phyloP scores from a whole-genome alignment of 2,113 vertebrate species.

The Dicrurus megarhynchus region DNA sequence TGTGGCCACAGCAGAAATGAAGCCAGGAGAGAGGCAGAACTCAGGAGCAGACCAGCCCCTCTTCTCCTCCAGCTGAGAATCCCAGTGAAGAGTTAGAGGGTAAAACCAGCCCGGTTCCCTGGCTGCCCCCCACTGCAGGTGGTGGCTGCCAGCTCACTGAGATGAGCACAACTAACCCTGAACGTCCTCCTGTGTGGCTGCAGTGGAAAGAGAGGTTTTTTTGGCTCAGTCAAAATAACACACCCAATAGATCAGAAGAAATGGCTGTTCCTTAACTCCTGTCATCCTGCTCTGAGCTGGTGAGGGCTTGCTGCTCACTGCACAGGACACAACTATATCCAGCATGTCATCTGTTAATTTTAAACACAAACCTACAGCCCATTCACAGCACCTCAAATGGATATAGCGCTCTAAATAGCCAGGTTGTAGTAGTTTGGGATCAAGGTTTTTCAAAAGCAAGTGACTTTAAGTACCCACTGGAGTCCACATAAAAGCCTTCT shows the following conservation, averaged over 20 bases:
- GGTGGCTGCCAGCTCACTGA: not conserved
- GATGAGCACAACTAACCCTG: not conserved
- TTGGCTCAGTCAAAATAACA: not conserved
- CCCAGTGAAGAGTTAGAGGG: not conserved
- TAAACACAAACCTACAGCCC: not conserved
- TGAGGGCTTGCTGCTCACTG: not conserved
- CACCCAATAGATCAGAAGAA: not conserved
- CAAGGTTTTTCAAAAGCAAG: not conserved
- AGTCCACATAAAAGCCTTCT: not conserved
- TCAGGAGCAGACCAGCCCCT: not conserved
- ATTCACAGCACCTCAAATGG: not conserved
- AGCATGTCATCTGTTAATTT: not conserved
- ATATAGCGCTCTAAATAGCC: accelerated
- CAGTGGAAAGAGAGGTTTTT: not conserved
- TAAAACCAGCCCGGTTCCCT: accelerated
- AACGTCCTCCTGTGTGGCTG: not conserved
- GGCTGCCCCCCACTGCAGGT: not conserved
- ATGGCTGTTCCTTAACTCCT: not conserved
- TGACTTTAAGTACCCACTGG: not conserved
- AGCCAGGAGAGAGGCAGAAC: not conserved
- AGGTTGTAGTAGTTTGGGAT: not conserved
- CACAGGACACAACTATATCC: accelerated
- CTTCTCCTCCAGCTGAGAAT: not conserved
- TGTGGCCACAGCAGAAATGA: not conserved
- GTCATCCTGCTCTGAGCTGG: not conserved